Evolutionary conservation across 2,113 vertebrate species (phyloP).

Genomic region (Casuarius casuarius): DNA sequence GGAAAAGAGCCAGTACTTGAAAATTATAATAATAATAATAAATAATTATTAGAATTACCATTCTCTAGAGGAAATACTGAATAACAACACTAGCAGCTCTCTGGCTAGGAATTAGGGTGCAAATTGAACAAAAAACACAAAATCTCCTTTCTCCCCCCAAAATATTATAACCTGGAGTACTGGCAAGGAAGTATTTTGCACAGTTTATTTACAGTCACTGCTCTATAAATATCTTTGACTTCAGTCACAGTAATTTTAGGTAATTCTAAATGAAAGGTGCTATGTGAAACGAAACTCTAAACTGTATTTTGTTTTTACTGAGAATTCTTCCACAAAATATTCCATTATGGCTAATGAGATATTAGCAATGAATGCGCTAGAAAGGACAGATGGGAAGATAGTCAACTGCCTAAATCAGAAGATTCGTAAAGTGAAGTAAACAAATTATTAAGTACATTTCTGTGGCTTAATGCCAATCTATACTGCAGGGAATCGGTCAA

Average conservation of each 20-base stretch:
- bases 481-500: conserved; percentile 11
- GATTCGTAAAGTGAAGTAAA: conserved; percentile 41
- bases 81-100: not conserved
- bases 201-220: not conserved
- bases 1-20: not conserved
- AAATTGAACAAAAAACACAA: not conserved
- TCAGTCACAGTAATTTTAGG: not conserved
- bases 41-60: not conserved
- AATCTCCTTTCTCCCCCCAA: not conserved
- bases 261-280: not conserved
- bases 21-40: not conserved
- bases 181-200: not conserved
- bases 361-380: not conserved
- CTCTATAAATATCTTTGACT: not conserved
- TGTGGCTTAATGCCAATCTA: not conserved
- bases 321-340: not conserved
- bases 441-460: conserved; percentile 26
- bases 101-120: not conserved
- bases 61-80: not conserved
- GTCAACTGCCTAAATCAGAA: conserved; percentile 32
- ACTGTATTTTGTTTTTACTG: not conserved
- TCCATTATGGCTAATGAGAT: conserved; percentile 7
- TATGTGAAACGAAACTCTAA: not conserved
- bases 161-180: not conserved
- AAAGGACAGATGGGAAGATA: conserved; percentile 36